Evolutionary conservation across 37 sponge, comb jelly and placozoan species (phyloP).

Genomic region (Geodia barretti): DNA sequence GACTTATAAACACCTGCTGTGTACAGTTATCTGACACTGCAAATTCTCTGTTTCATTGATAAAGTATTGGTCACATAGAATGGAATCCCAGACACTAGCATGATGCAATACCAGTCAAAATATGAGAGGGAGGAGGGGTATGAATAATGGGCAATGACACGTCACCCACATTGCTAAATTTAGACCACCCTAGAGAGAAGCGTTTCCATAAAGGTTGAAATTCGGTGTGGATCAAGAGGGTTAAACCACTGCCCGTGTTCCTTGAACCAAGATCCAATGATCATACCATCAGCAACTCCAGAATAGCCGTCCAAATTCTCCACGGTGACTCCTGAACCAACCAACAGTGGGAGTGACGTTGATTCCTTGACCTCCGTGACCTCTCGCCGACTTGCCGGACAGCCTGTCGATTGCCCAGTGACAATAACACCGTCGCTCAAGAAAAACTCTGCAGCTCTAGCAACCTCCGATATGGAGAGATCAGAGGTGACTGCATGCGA

Average conservation of each 20-base stretch:
- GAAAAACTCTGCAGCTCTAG: constrained; percentile 86
- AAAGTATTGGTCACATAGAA: too few relatives aligned
- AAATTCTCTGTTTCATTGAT: too few relatives aligned
- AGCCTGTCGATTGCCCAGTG: constrained; percentile 78
- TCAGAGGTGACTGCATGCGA: constrained; percentile 88
- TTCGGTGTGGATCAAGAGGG: constrained; percentile 38
- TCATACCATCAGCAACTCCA: constrained; percentile 56
- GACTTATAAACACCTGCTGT: too few relatives aligned
- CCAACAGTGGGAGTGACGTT: constrained; percentile 58
- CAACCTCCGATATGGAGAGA: constrained; percentile 56
- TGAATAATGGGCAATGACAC: too few relatives aligned
- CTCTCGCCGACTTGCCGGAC: constrained; percentile 45
- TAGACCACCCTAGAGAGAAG: too few relatives aligned
- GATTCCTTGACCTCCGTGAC: constrained; percentile 19
- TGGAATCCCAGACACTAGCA: too few relatives aligned
- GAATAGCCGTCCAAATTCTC: constrained; percentile 53
- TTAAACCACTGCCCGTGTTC: constrained; percentile 71
- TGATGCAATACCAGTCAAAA: too few relatives aligned
- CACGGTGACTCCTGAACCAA: constrained; percentile 89
- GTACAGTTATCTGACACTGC: too few relatives aligned
- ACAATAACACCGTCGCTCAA: constrained; percentile 85
- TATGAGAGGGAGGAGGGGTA: too few relatives aligned
- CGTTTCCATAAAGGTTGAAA: constrained; percentile 67
- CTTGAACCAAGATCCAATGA: constrained; percentile 94
- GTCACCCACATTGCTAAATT: too few relatives aligned